Percentiles rank a stretch among this genome's conserved stretches.
Conservation (phyloP, 2,113 vertebrate species). For the Malurus elegans region DNA sequence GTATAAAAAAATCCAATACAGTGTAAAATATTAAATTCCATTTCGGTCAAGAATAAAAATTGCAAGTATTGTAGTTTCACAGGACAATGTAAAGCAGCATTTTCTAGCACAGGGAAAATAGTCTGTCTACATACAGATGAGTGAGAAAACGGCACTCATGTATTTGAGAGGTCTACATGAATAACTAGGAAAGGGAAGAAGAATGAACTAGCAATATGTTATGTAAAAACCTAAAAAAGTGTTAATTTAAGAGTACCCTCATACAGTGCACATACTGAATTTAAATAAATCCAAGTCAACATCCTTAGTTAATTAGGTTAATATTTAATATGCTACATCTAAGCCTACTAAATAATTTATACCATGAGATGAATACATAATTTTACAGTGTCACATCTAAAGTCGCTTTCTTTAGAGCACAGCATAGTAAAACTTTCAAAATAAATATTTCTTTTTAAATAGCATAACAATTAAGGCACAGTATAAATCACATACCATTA, state of each 20-base stretch:
- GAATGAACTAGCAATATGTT: slow-evolving; percentile 80
- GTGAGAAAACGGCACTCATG: slow-evolving; percentile 59
- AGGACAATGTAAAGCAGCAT: slow-evolving; percentile 92
- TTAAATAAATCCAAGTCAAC: slow-evolving; percentile 97
- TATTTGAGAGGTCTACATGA: slow-evolving; percentile 75
- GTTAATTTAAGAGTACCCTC: slow-evolving; percentile 83
- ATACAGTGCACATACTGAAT: slow-evolving; percentile 96
- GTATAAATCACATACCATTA: slow-evolving; percentile 83
- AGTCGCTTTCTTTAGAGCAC: slow-evolving; percentile 90
- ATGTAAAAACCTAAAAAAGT: slow-evolving; percentile 86
- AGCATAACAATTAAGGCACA: slow-evolving; percentile 98
- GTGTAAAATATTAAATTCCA: slow-evolving; percentile 97
- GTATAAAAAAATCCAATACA: slow-evolving; percentile 99
- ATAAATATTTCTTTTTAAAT: slow-evolving; percentile 99
- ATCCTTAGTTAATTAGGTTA: slow-evolving; percentile 97
- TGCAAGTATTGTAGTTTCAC: slow-evolving; percentile 91
- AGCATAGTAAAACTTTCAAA: slow-evolving; percentile 94
- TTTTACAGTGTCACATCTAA: slow-evolving; percentile 97
- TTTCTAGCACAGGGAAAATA: slow-evolving; percentile 73
- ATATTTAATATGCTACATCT: slow-evolving; percentile 91
- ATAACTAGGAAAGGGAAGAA: slow-evolving; percentile 69
- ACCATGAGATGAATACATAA: slow-evolving; percentile 99
- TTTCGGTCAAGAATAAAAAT: slow-evolving; percentile 92
- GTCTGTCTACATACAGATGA: slow-evolving; percentile 78
- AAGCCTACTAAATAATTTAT: slow-evolving; percentile 99